These are phyloP conservation scores for Scalopus aquaticus DNA, from an alignment of 2,113 vertebrate species.

Conservation along the genomic window DNA sequence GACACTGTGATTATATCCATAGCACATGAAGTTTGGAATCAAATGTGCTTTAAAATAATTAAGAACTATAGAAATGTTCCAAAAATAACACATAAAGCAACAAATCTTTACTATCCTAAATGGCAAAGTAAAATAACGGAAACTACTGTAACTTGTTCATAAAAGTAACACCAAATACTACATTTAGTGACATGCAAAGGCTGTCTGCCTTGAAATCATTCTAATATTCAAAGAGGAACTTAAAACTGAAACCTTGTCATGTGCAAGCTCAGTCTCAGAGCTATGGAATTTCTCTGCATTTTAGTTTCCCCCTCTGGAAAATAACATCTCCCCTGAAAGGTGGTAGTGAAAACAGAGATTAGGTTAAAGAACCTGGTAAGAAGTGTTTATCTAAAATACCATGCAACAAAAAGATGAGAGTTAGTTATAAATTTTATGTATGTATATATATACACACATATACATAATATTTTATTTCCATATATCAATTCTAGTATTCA, in stretches of 20 bases:
- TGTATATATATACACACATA: background rate
- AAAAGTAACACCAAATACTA: background rate
- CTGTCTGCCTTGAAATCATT: background rate
- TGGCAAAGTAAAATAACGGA: background rate
- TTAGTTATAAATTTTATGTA: background rate
- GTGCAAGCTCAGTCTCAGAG: background rate
- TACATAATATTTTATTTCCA: background rate
- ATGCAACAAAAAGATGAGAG: background rate
- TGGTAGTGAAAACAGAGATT: background rate
- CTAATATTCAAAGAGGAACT: background rate
- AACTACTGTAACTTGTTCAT: background rate
- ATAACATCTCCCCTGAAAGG: background rate
- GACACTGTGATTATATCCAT: background rate
- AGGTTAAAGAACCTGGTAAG: background rate
- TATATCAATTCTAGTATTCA: background rate
- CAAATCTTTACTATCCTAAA: background rate
- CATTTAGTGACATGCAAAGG: background rate
- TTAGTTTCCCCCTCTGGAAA: background rate
- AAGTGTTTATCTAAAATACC: background rate
- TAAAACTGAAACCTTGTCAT: background rate
- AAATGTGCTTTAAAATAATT: conserved; percentile 16
- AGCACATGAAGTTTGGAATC: background rate
- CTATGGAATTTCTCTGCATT: background rate
- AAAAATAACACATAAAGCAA: conserved; percentile 16
- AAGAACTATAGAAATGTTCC: background rate